These are phyloP conservation scores for Mormyrops boulengeri DNA, from an alignment of 2,797 vertebrate species.

Conservation along the genomic window DNA sequence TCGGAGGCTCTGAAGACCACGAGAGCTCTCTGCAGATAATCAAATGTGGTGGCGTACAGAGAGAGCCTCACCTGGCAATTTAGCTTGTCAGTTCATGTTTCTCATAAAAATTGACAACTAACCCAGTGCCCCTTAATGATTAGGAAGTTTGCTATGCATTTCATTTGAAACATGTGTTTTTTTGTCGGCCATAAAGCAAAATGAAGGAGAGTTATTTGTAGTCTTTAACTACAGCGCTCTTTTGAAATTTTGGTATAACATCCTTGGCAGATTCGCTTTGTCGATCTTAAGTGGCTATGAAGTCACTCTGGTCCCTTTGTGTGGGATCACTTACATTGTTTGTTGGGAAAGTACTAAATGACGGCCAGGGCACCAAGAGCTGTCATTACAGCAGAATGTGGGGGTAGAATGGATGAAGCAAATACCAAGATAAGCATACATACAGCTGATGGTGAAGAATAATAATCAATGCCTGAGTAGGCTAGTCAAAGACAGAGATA, in stretches of 20 bases:
- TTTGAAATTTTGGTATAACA: not conserved
- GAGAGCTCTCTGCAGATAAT: not conserved
- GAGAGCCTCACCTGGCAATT: not conserved
- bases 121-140: not conserved
- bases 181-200: not conserved
- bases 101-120: not conserved
- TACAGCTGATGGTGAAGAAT: not conserved
- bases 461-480: not conserved
- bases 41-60: not conserved
- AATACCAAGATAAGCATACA: not conserved
- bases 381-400: not conserved
- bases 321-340: not conserved
- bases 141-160: not conserved
- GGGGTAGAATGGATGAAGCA: not conserved
- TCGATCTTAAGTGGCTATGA: not conserved
- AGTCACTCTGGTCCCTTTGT: not conserved
- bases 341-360: not conserved
- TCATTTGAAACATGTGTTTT: not conserved
- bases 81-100: not conserved
- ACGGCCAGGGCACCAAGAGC: not conserved
- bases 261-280: not conserved
- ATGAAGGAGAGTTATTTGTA: not conserved
- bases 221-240: not conserved
- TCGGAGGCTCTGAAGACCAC: not conserved
- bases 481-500: not conserved